Evolutionary conservation across 2,113 vertebrate genomes (phyloP).

Genomic region (Eudyptes chrysolophus): DNA sequence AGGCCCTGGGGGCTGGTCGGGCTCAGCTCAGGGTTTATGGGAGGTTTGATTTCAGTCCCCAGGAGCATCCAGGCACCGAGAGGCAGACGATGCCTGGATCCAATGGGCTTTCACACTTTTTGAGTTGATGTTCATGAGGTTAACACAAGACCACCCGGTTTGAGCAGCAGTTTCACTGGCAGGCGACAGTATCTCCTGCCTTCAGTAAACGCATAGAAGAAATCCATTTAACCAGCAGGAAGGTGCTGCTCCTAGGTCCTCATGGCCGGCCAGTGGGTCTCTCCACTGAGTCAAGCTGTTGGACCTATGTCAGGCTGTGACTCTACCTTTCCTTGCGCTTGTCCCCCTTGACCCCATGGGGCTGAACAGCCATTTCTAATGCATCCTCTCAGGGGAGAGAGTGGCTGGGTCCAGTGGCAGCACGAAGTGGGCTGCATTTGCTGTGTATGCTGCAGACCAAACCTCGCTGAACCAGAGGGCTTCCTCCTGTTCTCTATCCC

Average conservation of each 20-base stretch:
- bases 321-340: background rate
- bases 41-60: background rate
- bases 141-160: fast-evolving
- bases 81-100: background rate
- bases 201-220: background rate
- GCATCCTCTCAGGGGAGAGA: background rate
- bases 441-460: background rate
- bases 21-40: background rate
- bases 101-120: background rate
- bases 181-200: background rate
- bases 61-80: background rate
- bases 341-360: fast-evolving
- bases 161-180: background rate
- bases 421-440: fast-evolving
- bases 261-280: fast-evolving
- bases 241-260: background rate
- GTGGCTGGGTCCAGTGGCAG: fast-evolving
- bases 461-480: background rate
- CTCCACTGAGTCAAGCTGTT: background rate
- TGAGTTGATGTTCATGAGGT: background rate
- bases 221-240: background rate
- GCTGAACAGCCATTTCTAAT: background rate
- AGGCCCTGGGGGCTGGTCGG: background rate
- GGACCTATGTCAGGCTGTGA: background rate
- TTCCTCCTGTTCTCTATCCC: background rate